These are phyloP conservation scores for Tipula confusa DNA, from an alignment of 2,888 invertebrate species.

Conservation along the genomic window DNA sequence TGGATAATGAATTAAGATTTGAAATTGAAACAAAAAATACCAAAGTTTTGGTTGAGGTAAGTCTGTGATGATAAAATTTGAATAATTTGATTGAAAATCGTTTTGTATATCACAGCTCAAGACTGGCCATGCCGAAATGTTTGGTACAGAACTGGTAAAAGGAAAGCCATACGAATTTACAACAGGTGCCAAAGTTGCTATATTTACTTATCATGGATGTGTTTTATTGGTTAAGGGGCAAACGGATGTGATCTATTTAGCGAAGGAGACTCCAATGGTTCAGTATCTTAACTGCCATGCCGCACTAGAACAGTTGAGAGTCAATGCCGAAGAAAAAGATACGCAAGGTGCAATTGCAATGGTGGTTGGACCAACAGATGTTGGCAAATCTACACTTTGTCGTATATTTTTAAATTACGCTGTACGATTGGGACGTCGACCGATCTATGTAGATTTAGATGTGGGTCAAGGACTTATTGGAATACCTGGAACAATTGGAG, in stretches of 20 bases:
- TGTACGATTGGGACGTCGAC: conserved; percentile 80
- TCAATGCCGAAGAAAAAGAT: conserved; percentile 70
- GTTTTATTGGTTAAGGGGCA: conserved; percentile 78
- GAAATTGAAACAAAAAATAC: conserved; percentile 87
- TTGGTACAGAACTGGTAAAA: conserved; percentile 92
- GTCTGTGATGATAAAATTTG: conserved; percentile 37
- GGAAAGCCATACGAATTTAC: conserved; percentile 87
- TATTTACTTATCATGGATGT: conserved; percentile 96
- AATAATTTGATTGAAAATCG: conserved; percentile 28
- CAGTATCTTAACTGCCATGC: conserved; percentile 95
- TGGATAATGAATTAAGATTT: conserved; percentile 87
- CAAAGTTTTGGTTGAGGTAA: conserved; percentile 73
- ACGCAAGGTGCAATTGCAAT: conserved; percentile 78
- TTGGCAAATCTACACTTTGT: conserved; percentile 91
- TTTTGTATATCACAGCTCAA: conserved; percentile 61
- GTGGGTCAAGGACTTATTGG: conserved; percentile 92
- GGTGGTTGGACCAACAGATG: conserved; percentile 92
- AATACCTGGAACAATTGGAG: conserved; percentile 88
- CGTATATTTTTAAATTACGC: conserved; percentile 91
- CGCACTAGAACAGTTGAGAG: conserved; percentile 84
- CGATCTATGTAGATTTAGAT: conserved; percentile 92
- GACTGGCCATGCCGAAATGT: conserved; percentile 89
- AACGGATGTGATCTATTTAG: conserved; percentile 89
- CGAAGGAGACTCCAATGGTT: conserved; percentile 93
- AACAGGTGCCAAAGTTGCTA: conserved; percentile 88